Evolutionary conservation across 2,113 vertebrate genomes (phyloP).

Genomic region (Galeopterus variegatus): DNA sequence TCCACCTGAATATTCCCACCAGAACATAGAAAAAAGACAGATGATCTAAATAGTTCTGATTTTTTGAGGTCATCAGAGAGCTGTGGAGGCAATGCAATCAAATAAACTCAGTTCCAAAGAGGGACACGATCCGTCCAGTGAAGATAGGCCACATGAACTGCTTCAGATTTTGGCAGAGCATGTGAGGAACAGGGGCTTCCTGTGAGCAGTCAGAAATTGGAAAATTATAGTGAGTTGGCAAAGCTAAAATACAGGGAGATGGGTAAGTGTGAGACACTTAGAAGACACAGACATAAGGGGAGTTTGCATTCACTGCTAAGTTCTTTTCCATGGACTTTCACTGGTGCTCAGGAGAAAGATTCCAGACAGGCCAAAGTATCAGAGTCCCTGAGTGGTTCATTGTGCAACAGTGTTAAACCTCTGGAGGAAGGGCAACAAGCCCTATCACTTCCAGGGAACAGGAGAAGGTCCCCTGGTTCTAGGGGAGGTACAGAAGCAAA

Average conservation of each 20-base stretch:
- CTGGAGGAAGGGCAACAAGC: neutral
- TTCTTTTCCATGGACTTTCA: neutral
- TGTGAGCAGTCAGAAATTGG: neutral
- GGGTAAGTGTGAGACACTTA: neutral
- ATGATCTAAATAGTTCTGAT: neutral
- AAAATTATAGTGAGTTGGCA: neutral
- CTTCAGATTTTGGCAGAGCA: neutral
- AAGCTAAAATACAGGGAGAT: neutral
- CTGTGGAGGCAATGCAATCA: neutral
- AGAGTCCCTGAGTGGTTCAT: neutral
- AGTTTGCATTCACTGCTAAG: neutral
- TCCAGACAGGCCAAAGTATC: neutral
- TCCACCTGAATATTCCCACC: neutral
- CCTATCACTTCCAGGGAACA: too few species aligned
- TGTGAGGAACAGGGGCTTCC: neutral
- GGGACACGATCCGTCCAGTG: neutral
- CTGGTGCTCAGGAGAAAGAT: neutral
- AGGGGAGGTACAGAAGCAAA: neutral
- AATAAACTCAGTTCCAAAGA: neutral
- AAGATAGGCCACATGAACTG: neutral
- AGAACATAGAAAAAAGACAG: neutral
- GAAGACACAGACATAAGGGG: too few species aligned
- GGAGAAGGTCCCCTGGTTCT: neutral
- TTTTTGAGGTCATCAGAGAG: neutral
- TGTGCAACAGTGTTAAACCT: neutral